Conservation (phyloP, 1,140 invertebrate genomes). For the Calliphora vicina region DNA sequence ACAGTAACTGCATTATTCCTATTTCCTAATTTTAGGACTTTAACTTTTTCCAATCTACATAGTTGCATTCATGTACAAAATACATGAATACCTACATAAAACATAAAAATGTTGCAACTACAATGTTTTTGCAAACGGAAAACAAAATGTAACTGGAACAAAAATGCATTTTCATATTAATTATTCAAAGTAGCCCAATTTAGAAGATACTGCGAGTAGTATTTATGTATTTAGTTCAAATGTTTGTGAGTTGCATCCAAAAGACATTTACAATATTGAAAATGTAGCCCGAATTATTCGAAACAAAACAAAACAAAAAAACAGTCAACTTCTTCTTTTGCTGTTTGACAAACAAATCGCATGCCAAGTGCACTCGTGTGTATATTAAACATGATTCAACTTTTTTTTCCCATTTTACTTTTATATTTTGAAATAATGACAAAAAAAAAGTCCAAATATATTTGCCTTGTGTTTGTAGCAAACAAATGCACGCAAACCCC, state of each 20-base stretch:
- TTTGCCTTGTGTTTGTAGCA: background rate
- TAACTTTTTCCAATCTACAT: too few relatives aligned
- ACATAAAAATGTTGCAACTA: background rate
- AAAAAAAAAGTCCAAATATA: background rate
- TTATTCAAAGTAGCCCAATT: background rate
- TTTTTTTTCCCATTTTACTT: background rate
- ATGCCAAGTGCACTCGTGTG: conserved; percentile 15
- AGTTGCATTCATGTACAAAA: too few relatives aligned
- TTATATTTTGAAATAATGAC: background rate
- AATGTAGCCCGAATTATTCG: background rate
- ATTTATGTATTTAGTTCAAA: background rate
- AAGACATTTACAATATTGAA: background rate
- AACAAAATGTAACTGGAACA: too few relatives aligned
- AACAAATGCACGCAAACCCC: conserved; percentile 12
- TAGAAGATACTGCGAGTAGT: background rate
- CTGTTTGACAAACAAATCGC: conserved; percentile 5
- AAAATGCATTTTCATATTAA: too few relatives aligned
- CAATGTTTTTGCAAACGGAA: too few relatives aligned
- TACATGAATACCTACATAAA: too few relatives aligned
- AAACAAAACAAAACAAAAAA: background rate
- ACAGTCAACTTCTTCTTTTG: background rate
- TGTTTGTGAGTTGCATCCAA: background rate
- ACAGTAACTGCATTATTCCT: too few relatives aligned
- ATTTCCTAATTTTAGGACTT: too few relatives aligned
- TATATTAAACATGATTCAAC: conserved; percentile 10